Evolutionary conservation across 2,888 invertebrate genomes (phyloP).

Genomic region (Agrotis exclamationis): DNA sequence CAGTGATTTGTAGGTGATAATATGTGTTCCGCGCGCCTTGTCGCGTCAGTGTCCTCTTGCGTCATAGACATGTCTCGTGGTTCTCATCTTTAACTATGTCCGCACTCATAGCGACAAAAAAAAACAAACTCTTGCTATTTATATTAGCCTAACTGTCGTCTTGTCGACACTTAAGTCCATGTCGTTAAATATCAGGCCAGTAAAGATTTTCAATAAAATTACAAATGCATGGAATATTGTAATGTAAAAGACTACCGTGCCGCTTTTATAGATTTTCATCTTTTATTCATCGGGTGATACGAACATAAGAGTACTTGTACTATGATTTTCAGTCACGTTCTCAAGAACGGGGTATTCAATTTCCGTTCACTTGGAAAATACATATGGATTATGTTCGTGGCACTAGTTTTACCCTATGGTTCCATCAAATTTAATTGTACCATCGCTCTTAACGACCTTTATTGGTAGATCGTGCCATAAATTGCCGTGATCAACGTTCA

Average conservation of each 20-base stretch:
- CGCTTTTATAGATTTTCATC: conserved; percentile 35
- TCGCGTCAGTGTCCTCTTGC: conserved; percentile 48
- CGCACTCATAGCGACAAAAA: conserved; percentile 27
- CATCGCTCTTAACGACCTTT: conserved; percentile 7
- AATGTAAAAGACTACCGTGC: conserved; percentile 16
- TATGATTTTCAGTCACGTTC: conserved; percentile 46
- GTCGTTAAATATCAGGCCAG: neutral
- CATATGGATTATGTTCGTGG: conserved; percentile 24
- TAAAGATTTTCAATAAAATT: conserved; percentile 26
- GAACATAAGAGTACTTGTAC: conserved; percentile 15
- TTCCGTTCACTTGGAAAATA: conserved; percentile 34
- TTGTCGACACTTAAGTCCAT: conserved; percentile 4
- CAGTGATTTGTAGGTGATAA: conserved; percentile 75
- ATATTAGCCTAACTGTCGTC: conserved; percentile 18
- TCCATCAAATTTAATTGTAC: conserved; percentile 25
- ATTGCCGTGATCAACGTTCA: conserved; percentile 53
- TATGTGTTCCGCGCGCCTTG: conserved; percentile 64
- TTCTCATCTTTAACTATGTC: conserved; percentile 26
- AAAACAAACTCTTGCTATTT: conserved; percentile 10
- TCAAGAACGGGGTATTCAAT: conserved; percentile 8
- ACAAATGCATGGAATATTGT: conserved; percentile 40
- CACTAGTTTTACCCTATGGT: neutral
- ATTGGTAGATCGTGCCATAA: conserved; percentile 35
- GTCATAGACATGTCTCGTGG: conserved; percentile 49
- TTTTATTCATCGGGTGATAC: conserved; percentile 39